A percentile compares a stretch with the other conserved stretches of the same genome.
Conservation (phyloP, 2,797 vertebrate species). For the Sebastes goodei region DNA sequence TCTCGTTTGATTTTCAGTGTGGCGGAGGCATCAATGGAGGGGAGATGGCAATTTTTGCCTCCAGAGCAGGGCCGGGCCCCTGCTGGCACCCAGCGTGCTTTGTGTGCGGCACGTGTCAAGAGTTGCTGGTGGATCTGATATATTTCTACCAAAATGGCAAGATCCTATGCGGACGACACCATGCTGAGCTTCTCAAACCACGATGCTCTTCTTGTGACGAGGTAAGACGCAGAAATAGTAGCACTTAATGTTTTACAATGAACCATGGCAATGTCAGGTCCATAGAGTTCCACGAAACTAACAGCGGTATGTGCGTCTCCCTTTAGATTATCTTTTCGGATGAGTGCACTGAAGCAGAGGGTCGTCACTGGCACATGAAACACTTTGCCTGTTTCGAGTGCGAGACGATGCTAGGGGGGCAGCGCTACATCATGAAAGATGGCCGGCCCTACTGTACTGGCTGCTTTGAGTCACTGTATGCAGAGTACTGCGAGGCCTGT, state of each 20-base stretch:
- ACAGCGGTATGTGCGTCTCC: neutral
- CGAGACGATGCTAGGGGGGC: conserved; percentile 91
- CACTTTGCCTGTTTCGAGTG: conserved; percentile 97
- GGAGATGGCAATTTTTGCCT: conserved; percentile 94
- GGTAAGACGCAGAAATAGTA: conserved; percentile 31
- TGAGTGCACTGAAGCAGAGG: conserved; percentile 97
- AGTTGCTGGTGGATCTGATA: conserved; percentile 96
- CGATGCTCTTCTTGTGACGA: conserved; percentile 94
- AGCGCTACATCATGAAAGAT: conserved; percentile 99
- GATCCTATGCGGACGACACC: conserved; percentile 95
- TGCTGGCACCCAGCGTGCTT: conserved; percentile 98
- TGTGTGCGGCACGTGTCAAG: conserved; percentile 89
- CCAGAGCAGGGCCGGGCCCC: conserved; percentile 89
- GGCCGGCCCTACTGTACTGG: conserved; percentile 93
- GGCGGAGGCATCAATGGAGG: conserved; percentile 88
- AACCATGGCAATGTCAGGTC: neutral
- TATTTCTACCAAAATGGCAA: conserved; percentile 96
- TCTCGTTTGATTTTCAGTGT: conserved; percentile 68
- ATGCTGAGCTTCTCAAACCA: conserved; percentile 94
- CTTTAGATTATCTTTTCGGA: conserved; percentile 94
- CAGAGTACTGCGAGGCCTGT: conserved; percentile 96
- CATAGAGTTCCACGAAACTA: neutral
- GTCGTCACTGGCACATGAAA: conserved; percentile 98
- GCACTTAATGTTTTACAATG: neutral
- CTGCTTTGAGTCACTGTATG: conserved; percentile 95